Evolutionary conservation across 1,140 invertebrate species (phyloP), one percentile per base, ranked within the genome.

Genomic region (Heterodera carotae): DNA sequence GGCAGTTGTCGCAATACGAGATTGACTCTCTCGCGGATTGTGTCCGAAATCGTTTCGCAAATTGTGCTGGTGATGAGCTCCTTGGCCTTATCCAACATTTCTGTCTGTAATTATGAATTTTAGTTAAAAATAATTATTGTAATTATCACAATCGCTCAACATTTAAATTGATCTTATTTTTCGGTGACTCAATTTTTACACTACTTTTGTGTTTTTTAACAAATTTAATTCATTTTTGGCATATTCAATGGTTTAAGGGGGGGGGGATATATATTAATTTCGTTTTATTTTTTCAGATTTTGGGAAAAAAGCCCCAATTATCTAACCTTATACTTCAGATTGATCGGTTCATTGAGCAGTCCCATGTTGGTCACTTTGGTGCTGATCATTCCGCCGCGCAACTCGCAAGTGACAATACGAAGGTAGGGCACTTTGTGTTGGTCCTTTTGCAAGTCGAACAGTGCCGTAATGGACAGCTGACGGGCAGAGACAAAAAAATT

Each of bases 361-460:
- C 82, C 82, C 39, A 83, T n/a, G 29, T 80, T 78, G 10, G 71
- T 69, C 27, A 83, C 70, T 59, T 84, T 80, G 8, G 82, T 84
- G 29, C 75, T 82, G 25, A 84, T 62, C 67, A 76, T 76, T 8
- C 82, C 82, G 31, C 34, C 79, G 7, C 72, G 39, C 25, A 83
- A 68, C 29, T 76, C 64, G 33, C 82, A 83, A 36, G 31, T 75
- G 29, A 22, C 62, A 34, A 66, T 66, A 31, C 60, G 43, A 43
- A 80, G 71, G 48, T 84, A 84, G 10, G 81, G 81, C 12, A 82
- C 73, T 78, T 73, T 62, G 8, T 74, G 56, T 31, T 67, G 56
- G 34, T 84, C 64, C 43, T 83, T 83, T 67, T 83, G 83, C 33
- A 83, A 56, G 34, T 80, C 83, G 33, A 83, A 84, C 18, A 82